phyloP scores from a whole-genome alignment of 2,888 invertebrate species.

The Tinea pellionella region DNA sequence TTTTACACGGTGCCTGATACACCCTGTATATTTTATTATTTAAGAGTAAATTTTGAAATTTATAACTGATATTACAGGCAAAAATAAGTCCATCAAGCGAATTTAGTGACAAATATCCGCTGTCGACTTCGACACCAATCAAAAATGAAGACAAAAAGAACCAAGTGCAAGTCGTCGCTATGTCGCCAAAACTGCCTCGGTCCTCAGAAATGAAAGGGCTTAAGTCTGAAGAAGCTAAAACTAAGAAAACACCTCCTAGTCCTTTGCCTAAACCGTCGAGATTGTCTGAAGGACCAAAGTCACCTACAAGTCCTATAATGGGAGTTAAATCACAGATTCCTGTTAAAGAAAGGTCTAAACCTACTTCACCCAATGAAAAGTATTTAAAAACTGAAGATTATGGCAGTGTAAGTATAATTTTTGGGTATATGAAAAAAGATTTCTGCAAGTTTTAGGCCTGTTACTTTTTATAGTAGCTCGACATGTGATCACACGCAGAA shows the following conservation, averaged over 20 bases:
- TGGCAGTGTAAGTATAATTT: conserved; percentile 13
- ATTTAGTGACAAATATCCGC: conserved; percentile 33
- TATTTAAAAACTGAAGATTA: conserved; percentile 35
- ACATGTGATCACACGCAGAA: no score
- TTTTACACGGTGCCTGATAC: no score
- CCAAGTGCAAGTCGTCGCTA: conserved; percentile 47
- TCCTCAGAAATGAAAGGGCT: not conserved
- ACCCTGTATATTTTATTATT: no score
- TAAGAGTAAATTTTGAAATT: no score
- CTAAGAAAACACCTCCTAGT: conserved; percentile 23
- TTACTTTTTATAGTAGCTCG: no score
- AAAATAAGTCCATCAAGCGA: conserved; percentile 25
- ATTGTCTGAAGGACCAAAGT: conserved; percentile 13
- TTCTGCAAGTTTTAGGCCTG: no score
- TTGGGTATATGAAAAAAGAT: no score
- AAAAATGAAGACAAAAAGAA: conserved; percentile 29
- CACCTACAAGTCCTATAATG: conserved; percentile 18
- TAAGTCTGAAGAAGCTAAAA: conserved; percentile 14
- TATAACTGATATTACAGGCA: conserved; percentile 22
- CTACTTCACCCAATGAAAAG: conserved; percentile 23
- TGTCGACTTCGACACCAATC: conserved; percentile 53
- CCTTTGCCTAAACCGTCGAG: conserved; percentile 22
- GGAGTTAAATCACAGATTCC: conserved; percentile 26
- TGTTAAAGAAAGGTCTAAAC: conserved; percentile 27
- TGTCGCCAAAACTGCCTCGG: conserved; percentile 41